Conservation (phyloP, 1,140 invertebrate genomes). For the Bacillus rossius region DNA sequence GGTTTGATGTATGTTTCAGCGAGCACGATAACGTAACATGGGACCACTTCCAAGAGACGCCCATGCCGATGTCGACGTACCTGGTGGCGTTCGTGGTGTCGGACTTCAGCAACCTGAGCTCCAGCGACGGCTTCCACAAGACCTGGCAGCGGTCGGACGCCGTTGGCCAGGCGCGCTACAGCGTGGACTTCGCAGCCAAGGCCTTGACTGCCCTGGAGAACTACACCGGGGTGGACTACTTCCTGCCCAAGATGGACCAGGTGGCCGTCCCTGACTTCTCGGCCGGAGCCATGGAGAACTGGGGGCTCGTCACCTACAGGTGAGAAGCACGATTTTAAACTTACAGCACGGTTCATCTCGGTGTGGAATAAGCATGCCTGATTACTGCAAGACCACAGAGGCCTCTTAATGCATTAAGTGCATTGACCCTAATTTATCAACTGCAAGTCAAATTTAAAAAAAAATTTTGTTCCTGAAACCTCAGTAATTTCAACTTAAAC, state of each 20-base stretch:
- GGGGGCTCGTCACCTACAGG: slow-evolving; percentile 59
- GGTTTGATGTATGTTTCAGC: neutral
- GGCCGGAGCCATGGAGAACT: slow-evolving; percentile 84
- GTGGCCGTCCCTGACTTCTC: slow-evolving; percentile 70
- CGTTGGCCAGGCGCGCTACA: slow-evolving; percentile 54
- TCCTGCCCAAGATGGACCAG: slow-evolving; percentile 57
- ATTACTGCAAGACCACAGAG: no score
- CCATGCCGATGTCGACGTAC: slow-evolving; percentile 68
- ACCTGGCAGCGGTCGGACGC: slow-evolving; percentile 64
- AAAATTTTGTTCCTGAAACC: no score
- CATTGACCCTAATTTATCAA: no score
- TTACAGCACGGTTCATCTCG: no score
- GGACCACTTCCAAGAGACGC: slow-evolving; percentile 42
- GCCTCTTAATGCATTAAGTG: no score
- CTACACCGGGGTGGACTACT: slow-evolving; percentile 40
- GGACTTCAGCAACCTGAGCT: slow-evolving; percentile 45
- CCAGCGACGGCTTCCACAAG: slow-evolving; percentile 19
- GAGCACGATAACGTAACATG: neutral
- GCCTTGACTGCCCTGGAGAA: slow-evolving; percentile 43
- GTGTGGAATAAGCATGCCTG: no score
- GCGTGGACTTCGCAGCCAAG: slow-evolving; percentile 47
- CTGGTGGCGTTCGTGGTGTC: slow-evolving; percentile 64
- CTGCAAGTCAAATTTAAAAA: no score
- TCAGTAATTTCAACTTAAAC: no score
- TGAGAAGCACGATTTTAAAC: slow-evolving; percentile 16